These are phyloP conservation scores for Aphrocallistes beatrix DNA, from an alignment of 37 sponge, comb jelly and placozoan species.

Conservation along the genomic window DNA sequence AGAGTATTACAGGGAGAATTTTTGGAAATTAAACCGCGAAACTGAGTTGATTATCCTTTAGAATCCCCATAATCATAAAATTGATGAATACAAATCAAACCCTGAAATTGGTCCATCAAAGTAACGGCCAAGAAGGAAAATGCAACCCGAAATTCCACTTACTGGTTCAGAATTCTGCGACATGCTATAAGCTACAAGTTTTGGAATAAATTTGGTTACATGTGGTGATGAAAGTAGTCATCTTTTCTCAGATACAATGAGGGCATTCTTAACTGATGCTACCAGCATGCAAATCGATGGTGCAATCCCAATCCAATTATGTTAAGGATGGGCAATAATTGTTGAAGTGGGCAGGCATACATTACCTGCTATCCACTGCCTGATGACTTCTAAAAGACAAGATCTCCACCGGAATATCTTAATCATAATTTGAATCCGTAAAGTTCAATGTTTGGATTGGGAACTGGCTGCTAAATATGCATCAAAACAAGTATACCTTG, in stretches of 20 bases:
- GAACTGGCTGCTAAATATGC: not conserved
- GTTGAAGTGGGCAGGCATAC: not conserved
- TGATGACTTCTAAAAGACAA: not conserved
- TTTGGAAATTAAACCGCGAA: not conserved
- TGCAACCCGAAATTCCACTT: not conserved
- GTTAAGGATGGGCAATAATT: not conserved
- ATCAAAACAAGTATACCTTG: not conserved
- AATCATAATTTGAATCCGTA: not conserved
- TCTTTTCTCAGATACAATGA: not conserved
- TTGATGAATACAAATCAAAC: not conserved
- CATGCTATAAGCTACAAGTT: not conserved
- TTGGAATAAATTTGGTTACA: not conserved
- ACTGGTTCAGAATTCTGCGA: not conserved
- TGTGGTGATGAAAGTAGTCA: not conserved
- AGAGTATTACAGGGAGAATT: not conserved
- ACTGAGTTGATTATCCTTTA: not conserved
- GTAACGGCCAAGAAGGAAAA: not conserved
- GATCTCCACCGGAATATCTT: not conserved
- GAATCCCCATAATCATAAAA: too few species aligned
- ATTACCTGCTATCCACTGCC: not conserved
- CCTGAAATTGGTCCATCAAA: not conserved
- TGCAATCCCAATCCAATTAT: not conserved
- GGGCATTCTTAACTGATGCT: not conserved
- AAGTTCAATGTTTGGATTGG: not conserved
- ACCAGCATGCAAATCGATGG: not conserved